Evolutionary conservation across 2,888 invertebrate species (phyloP).

Genomic region (Panopea generosa): DNA sequence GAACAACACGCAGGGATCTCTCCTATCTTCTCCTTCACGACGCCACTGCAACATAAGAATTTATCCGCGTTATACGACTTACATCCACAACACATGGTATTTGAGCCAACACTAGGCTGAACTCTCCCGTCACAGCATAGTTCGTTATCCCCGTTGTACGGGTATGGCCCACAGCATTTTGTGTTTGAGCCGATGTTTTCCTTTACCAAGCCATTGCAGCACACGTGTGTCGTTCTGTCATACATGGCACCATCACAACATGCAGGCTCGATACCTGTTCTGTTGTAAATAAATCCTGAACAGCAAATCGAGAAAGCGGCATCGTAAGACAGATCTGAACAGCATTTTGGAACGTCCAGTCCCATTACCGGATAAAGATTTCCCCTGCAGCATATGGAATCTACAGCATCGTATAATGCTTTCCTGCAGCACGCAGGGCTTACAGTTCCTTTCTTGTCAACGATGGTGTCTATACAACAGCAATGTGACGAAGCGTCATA

Average conservation of each 20-base stretch:
- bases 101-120: constrained; percentile 13
- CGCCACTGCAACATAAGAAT: constrained; percentile 49
- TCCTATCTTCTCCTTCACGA: constrained; percentile 29
- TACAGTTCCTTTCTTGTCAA: constrained; percentile 19
- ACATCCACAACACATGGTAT: constrained; percentile 47
- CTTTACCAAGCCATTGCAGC: constrained; percentile 54
- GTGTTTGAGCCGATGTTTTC: constrained; percentile 34
- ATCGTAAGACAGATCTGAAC: constrained; percentile 45
- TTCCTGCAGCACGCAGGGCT: constrained; percentile 49
- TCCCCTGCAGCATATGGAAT: constrained; percentile 46
- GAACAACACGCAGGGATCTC: constrained; percentile 47
- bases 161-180: constrained; percentile 50
- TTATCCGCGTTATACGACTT: constrained; percentile 42
- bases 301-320: constrained; percentile 33
- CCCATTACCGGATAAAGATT: constrained; percentile 33
- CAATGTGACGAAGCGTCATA: constrained; percentile 47
- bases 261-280: constrained; percentile 30
- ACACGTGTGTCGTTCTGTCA: constrained; percentile 38
- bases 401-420: constrained; percentile 39
- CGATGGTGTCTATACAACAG: constrained; percentile 41
- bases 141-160: constrained; percentile 29
- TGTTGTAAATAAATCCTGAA: constrained; percentile 34
- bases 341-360: constrained; percentile 39
- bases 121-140: constrained; percentile 47
- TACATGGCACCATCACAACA: constrained; percentile 50